Evolutionary conservation across 2,797 vertebrate species (phyloP).

Genomic region (Smutsia gigantea): DNA sequence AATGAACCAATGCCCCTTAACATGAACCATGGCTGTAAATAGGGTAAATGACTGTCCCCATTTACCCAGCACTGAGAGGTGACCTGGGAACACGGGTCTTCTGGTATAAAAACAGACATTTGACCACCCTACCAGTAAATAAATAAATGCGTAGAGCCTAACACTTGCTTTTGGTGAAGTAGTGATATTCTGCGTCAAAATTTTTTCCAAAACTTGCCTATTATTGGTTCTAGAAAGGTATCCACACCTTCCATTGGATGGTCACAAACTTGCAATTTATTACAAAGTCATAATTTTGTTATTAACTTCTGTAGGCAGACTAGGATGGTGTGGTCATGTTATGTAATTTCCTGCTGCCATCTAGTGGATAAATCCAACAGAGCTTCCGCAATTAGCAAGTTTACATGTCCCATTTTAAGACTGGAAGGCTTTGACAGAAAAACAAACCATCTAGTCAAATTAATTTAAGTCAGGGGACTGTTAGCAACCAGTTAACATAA

Average conservation of each 20-base stretch:
- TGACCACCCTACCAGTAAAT: not conserved
- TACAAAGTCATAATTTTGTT: not conserved
- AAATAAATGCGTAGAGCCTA: not conserved
- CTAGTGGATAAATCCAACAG: not conserved
- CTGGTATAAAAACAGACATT: not conserved
- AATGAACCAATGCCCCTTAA: not conserved
- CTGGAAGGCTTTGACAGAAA: not conserved
- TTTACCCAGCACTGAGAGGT: not conserved
- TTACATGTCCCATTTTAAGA: not conserved
- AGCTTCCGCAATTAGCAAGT: not conserved
- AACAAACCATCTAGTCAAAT: not conserved
- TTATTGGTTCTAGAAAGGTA: not conserved
- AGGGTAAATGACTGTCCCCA: not conserved
- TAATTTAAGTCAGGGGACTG: not conserved
- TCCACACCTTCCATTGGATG: not conserved
- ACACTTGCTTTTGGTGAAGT: not conserved
- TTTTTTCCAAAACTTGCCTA: not conserved
- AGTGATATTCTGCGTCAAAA: not conserved
- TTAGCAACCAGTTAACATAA: not conserved
- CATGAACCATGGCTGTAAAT: not conserved
- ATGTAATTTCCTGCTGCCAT: conserved; percentile 49
- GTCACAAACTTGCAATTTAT: not conserved
- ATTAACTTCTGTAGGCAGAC: not conserved
- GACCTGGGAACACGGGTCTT: not conserved
- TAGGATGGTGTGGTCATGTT: not conserved